Evolutionary conservation across 1,140 invertebrate species (phyloP).

Genomic region (Steinernema khuongi): DNA sequence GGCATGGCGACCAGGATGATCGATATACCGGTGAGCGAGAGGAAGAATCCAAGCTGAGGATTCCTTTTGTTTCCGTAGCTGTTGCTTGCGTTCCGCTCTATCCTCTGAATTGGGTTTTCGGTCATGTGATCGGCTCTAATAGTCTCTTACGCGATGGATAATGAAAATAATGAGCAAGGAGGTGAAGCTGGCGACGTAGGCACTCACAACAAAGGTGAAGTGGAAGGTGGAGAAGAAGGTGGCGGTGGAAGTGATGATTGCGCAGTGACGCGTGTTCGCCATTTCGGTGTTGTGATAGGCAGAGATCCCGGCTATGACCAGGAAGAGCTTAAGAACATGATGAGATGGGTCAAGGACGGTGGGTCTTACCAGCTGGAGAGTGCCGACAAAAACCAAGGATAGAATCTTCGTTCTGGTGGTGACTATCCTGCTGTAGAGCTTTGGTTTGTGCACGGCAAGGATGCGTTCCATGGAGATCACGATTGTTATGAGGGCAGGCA

Average conservation of each 20-base stretch:
- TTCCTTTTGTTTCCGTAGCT: neutral
- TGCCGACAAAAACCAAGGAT: neutral
- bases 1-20: constrained; percentile 12
- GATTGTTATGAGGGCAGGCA: neutral
- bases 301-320: neutral
- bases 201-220: constrained; percentile 12
- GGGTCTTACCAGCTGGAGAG: neutral
- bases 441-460: constrained; percentile 1
- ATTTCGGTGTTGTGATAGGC: neutral
- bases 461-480: neutral
- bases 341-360: neutral
- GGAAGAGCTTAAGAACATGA: neutral
- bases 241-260: constrained; percentile 2
- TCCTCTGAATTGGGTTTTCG: too few relatives aligned
- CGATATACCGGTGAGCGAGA: neutral
- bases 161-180: constrained; percentile 7
- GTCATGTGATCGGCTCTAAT: neutral
- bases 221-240: constrained; percentile 17
- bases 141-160: neutral
- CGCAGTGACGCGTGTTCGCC: neutral
- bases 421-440: neutral
- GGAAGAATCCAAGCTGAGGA: neutral
- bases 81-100: neutral
- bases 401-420: neutral
- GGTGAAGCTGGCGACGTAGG: neutral